Percentiles rank a stretch among this genome's conserved stretches.
These are phyloP conservation scores for Argya squamiceps DNA, from an alignment of 2,797 vertebrate genomes.

Conservation along the genomic window DNA sequence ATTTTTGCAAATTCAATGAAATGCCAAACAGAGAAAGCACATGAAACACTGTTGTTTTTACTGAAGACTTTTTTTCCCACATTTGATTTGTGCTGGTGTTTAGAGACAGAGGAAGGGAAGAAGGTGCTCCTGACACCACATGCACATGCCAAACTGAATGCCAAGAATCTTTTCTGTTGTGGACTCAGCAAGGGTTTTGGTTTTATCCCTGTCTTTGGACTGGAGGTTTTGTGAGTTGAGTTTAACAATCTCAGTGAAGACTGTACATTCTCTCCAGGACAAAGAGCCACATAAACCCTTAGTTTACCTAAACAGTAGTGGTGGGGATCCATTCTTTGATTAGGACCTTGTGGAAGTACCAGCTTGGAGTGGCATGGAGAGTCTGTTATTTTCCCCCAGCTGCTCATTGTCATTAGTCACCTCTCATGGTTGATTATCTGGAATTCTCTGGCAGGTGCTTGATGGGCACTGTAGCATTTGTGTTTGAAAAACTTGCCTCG, in stretches of 20 bases:
- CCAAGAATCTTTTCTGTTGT: background rate
- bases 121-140: background rate
- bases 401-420: background rate
- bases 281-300: background rate
- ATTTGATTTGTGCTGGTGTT: background rate
- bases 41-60: background rate
- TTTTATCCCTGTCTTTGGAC: background rate
- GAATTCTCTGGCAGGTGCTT: background rate
- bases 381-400: background rate
- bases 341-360: background rate
- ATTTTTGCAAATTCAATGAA: conserved; percentile 16
- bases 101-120: background rate
- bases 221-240: background rate
- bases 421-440: background rate
- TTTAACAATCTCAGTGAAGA: background rate
- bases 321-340: background rate
- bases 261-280: background rate
- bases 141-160: background rate
- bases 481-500: background rate
- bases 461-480: background rate
- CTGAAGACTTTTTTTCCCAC: background rate
- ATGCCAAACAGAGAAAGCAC: background rate
- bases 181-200: background rate
- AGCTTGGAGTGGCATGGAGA: background rate
- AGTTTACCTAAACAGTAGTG: background rate